Evolutionary conservation across 2,888 invertebrate species (phyloP).

Genomic region (Hemicrepidius hirtus): DNA sequence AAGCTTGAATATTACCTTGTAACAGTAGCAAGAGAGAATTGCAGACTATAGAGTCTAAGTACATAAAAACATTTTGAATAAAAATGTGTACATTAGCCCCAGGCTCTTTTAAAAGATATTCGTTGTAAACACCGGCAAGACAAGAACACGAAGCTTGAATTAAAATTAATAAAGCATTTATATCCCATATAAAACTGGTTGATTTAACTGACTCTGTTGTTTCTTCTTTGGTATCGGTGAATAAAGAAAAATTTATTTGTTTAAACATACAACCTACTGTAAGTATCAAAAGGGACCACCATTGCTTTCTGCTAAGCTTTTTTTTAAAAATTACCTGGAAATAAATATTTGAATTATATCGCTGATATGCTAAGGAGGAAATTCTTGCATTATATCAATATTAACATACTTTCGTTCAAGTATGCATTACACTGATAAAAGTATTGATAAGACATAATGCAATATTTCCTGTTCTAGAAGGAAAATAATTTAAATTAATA

Average conservation of each 20-base stretch:
- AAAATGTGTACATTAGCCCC: conserved; percentile 91
- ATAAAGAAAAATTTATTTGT: conserved; percentile 78
- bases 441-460: neutral
- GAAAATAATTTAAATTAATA: conserved; percentile 17
- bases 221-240: conserved; percentile 47
- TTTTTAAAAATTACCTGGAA: conserved; percentile 89
- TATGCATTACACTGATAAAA: neutral
- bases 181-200: conserved; percentile 72
- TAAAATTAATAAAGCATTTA: conserved; percentile 80
- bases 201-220: conserved; percentile 67
- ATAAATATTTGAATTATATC: neutral
- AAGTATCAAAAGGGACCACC: conserved; percentile 90
- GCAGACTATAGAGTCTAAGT: conserved; percentile 94
- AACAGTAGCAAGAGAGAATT: conserved; percentile 83
- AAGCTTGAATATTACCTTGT: conserved; percentile 78
- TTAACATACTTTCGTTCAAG: neutral
- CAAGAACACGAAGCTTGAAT: conserved; percentile 94
- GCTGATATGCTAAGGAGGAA: no score
- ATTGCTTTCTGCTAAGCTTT: conserved; percentile 86
- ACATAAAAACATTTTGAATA: conserved; percentile 96
- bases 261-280: conserved; percentile 95
- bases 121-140: conserved; percentile 96
- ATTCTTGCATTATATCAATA: no score
- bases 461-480: neutral
- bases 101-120: conserved; percentile 91